Percentiles rank a stretch among this genome's conserved stretches.
Conservation (phyloP, 2,113 vertebrate genomes). For the Malaclemys terrapin region DNA sequence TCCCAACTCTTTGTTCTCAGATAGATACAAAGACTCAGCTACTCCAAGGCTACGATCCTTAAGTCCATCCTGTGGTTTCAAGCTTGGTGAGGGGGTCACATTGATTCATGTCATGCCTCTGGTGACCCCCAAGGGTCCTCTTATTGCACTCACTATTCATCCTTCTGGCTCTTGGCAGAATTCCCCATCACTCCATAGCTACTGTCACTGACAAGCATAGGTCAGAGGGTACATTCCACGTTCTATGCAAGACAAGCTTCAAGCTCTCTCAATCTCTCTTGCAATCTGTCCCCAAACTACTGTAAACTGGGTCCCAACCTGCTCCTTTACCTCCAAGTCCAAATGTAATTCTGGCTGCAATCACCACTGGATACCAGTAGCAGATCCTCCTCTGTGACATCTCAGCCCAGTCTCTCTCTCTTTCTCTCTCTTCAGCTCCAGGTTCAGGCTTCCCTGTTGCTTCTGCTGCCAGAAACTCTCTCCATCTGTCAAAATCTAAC, state of each 20-base stretch:
- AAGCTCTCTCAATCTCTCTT: neutral
- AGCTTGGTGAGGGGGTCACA: neutral
- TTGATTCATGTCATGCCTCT: rapidly evolving
- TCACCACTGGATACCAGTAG: neutral
- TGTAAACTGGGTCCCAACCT: neutral
- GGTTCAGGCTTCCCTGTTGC: neutral
- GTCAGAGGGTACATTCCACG: neutral
- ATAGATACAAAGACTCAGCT: neutral
- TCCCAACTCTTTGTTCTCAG: neutral
- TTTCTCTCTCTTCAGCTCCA: neutral
- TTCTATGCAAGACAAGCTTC: neutral
- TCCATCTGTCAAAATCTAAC: neutral
- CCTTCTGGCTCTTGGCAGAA: neutral
- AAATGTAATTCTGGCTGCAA: neutral
- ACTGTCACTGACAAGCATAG: neutral
- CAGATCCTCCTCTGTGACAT: neutral
- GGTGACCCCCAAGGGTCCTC: neutral
- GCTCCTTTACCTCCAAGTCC: rapidly evolving
- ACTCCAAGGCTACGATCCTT: neutral
- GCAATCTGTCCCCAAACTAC: neutral
- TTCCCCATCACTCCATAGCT: neutral
- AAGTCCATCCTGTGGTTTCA: rapidly evolving
- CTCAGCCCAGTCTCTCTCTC: neutral
- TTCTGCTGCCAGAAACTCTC: neutral
- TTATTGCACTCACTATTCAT: neutral